Evolutionary conservation across 2,113 vertebrate genomes (phyloP), one percentile per base, ranked within the genome.

Genomic region (Galemys pyrenaicus): DNA sequence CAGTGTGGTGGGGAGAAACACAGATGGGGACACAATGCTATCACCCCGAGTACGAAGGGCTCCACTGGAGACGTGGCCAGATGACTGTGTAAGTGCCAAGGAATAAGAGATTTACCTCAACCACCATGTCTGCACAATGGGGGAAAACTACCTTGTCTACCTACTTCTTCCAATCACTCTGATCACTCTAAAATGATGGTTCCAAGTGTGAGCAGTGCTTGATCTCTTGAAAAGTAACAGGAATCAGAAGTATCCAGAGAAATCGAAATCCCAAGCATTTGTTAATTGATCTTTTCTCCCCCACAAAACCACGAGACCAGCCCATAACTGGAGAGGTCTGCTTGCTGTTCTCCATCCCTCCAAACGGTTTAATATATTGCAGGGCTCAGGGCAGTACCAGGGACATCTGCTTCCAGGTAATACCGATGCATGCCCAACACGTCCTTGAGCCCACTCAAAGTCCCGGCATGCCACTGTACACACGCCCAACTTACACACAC

Each of bases 201-300:
- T 20, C 24, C 44, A 22, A 28, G 81, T 65, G 28, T 87, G 67
- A 89, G 73, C 67, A 80, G 60, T 60, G 46, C 49, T 44, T 39
- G 6, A 9, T 87, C 62, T 92, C 78, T 79, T 88, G 51, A 37
- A 32, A 94, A 37, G 60, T 82, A 35, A 87, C 0, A 77, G 75
- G 51, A n/a, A 60, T 54, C 62, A 77, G 49, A 70, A 96, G 39
- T 15, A 86, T 37, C 41, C 41, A 62, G 60, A 75, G 79, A 91
- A 93, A 71, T 67, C 62, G 41, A 93, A 80, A 83, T 30, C n/a
- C 44, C 84, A 68, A 91, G 94, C 39, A 54, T 67, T 77, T 83
- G 37, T 67, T 89, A 65, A 88, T 65, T n/a, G 3, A 86, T 51
- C 70, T 89, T 65, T 26, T 86, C 37, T 82, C 70, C 19, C 39